Base-by-base conservation (phyloP, 2,113 vertebrate species). In the Elephas maximus region DNA sequence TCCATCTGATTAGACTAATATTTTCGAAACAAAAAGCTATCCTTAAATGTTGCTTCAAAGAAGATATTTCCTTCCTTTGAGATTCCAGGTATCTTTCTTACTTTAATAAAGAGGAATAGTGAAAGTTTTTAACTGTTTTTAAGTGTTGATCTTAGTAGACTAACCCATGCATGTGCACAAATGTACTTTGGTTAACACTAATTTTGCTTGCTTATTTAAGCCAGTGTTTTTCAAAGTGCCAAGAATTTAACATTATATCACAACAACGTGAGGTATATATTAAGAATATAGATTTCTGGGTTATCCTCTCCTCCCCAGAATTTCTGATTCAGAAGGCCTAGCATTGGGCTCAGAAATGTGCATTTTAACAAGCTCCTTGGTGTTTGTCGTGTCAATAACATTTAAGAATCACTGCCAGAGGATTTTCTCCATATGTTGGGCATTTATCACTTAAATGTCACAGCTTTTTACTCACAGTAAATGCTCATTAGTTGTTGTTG, bases 381-480 rank as follows among this genome's bases (percentile, higher is more conserved):
- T 44, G 28, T 88, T 90, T 86, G 76, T 67, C 92, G n/a, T 79
- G 18, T 92, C 76, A 94, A 20, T 94, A 88, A 41, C 85, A 20
- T 93, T 74, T 93, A 51, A 77, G 45, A 92, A 81, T 90, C 85
- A 92, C 60, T 77, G 60, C 81, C 76, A 96, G 88, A 74, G 93
- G 24, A 77, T 91, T n/a, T 37, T 92, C 93, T 92, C 79, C 87
- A 84, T 88, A 89, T 97, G 83, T 78, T 90, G 28, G 48, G 62
- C n/a, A 18, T 93, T 97, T 95, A 93, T 93, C 76, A 81, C 65
- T 96, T 12, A 90, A 83, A 88, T 84, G 69, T 88, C 87, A 94
- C 84, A 94, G 80, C 53, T 89, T 93, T 89, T 94, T 2, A 53
- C 48, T 93, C 73, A 82, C 41, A 91, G 33, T 71, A 86, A 83